Evolutionary conservation across 2,797 vertebrate genomes (phyloP), one percentile per base, ranked within the genome.

Genomic region (Xerus rutilus): DNA sequence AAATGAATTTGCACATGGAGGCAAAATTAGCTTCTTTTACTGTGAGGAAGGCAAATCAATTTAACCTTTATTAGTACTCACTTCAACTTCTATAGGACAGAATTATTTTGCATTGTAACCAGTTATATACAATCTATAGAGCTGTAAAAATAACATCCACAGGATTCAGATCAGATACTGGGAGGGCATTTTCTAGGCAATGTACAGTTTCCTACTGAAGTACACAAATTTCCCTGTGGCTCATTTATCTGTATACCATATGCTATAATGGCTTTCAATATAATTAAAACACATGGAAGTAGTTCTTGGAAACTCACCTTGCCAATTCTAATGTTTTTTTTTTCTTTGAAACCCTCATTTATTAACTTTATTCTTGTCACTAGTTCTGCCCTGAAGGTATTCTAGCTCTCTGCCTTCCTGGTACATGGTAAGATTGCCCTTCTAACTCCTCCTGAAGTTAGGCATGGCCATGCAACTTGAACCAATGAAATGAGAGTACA

Each of bases 331-430:
- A 69, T 73, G 4, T 54, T 65, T 43, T 30, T 57, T 69, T 78
- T 82, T 67, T 82, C 82, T 92, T 79, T 69, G 23, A 69, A 82
- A 62, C 1, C 15, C 15, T 13, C 7, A 45, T 72, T 96, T 28
- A 52, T 15, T 84, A 52, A 72, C 25, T 81, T 86, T 89, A n/a
- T 52, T 59, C 35, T 49, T 70, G 81, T 89, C 65, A 30, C 76
- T 90, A 89, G 23, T 78, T 92, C 13, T 86, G 28, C 59, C 52
- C 74, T 23, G 25, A 91, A 91, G 91, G 72, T 69, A 73, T 65
- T 89, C 83, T 76, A 47, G 69, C 47, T 69, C 30, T 93, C 79
- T 79, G 87, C 39, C 35, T 91, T 65, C 32, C 35, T 82, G 54
- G 45, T 18, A 35, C 12, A 49, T 18, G 23, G 67, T 74, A 62